A percentile compares a stretch with the other conserved stretches of the same genome.
phyloP scores from a whole-genome alignment of 2,113 vertebrate species.

The Xiphophorus couchianus region DNA sequence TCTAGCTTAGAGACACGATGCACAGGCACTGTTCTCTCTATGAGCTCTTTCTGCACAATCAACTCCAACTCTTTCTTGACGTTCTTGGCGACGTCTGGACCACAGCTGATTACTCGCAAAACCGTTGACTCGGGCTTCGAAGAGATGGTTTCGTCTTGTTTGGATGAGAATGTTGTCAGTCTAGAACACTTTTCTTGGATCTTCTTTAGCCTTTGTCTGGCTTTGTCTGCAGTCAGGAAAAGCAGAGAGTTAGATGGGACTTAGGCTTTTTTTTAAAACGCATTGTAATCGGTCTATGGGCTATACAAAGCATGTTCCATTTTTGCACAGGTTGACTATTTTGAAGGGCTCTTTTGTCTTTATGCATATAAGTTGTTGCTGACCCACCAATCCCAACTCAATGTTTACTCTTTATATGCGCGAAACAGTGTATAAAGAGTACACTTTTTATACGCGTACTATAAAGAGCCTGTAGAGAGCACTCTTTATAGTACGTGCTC shows the following conservation, averaged over 20 bases:
- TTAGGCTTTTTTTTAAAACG: too few relatives aligned
- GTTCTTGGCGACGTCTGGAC: background rate
- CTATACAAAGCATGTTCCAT: too few relatives aligned
- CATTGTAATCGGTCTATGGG: too few relatives aligned
- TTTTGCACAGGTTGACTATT: too few relatives aligned
- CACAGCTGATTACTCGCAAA: constrained; percentile 38
- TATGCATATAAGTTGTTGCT: too few relatives aligned
- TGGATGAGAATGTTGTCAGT: background rate
- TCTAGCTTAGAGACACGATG: constrained; percentile 29
- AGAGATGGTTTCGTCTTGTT: background rate
- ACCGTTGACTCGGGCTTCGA: constrained; percentile 34
- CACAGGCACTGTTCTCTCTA: constrained; percentile 33
- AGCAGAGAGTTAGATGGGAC: background rate
- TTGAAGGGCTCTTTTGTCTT: too few relatives aligned
- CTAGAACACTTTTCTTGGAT: background rate
- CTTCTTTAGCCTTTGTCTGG: constrained; percentile 25
- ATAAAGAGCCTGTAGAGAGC: too few relatives aligned
- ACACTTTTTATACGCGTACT: too few relatives aligned
- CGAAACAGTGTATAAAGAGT: too few relatives aligned
- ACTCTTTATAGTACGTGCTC: too few relatives aligned
- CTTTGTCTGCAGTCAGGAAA: constrained; percentile 36
- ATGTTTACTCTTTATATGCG: too few relatives aligned
- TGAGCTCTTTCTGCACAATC: constrained; percentile 46
- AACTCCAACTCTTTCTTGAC: constrained; percentile 44
- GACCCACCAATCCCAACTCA: too few relatives aligned